Percentiles rank a stretch among this genome's conserved stretches.
phyloP scores from a whole-genome alignment of 2,113 vertebrate species.

The Pteropus alecto region DNA sequence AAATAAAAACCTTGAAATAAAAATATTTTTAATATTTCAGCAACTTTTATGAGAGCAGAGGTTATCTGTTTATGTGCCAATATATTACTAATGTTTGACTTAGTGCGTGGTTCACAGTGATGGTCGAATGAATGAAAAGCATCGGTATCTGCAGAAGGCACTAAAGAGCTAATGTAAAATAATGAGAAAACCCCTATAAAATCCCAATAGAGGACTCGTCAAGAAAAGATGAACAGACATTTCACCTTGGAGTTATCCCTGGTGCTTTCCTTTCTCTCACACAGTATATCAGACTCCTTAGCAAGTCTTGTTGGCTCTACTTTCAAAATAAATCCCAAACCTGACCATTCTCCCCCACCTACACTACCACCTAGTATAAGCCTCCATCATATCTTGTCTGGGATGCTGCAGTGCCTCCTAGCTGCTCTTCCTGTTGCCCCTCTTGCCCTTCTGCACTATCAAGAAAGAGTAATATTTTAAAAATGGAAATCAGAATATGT shows the following conservation, averaged over 20 bases:
- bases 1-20: slow-evolving; percentile 10
- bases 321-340: background rate
- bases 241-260: background rate
- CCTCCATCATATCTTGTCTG: background rate
- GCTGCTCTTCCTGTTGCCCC: background rate
- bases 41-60: background rate
- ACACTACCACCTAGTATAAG: background rate
- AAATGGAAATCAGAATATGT: background rate
- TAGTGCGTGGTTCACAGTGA: background rate
- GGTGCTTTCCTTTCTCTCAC: background rate
- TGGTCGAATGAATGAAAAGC: background rate
- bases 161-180: background rate
- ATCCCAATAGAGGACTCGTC: background rate
- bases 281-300: background rate
- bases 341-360: background rate
- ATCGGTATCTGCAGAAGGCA: background rate
- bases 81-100: background rate
- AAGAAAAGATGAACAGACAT: background rate
- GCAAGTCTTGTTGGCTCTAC: background rate
- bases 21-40: background rate
- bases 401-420: background rate
- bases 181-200: background rate
- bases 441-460: background rate
- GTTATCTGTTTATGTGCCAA: background rate
- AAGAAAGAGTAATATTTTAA: background rate